Evolutionary conservation across 2,888 invertebrate species (phyloP).

Genomic region (Athripsodes cinereus): DNA sequence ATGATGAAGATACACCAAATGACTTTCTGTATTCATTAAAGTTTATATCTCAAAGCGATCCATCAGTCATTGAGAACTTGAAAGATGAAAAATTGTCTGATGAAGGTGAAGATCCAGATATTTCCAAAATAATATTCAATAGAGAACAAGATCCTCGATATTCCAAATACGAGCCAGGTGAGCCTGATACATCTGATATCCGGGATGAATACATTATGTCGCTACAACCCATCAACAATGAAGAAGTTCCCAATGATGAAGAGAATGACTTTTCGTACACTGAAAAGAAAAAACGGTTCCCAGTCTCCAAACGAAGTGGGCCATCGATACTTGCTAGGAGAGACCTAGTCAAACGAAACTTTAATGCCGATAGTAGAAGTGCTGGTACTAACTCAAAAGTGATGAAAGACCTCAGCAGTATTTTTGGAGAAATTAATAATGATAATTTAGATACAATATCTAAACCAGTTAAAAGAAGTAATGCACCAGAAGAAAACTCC

Average conservation of each 20-base stretch:
- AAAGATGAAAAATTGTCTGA: slow-evolving; percentile 24
- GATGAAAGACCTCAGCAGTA: slow-evolving; percentile 60
- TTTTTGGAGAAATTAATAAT: slow-evolving; percentile 51
- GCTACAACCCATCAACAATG: slow-evolving; percentile 47
- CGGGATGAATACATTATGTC: slow-evolving; percentile 33
- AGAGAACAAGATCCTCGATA: slow-evolving; percentile 17
- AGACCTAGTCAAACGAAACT: slow-evolving; percentile 31
- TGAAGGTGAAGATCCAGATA: slow-evolving; percentile 25
- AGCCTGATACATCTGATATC: slow-evolving; percentile 13
- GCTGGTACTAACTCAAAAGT: slow-evolving; percentile 64
- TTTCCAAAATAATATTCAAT: slow-evolving; percentile 21
- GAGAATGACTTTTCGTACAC: slow-evolving; percentile 41
- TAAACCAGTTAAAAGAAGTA: slow-evolving; percentile 51
- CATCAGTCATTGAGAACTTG: slow-evolving; percentile 23
- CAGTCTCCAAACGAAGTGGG: slow-evolving; percentile 61
- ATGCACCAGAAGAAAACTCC: slow-evolving; percentile 33
- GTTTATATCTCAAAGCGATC: slow-evolving; percentile 24
- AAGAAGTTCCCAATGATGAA: slow-evolving; percentile 29
- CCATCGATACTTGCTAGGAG: slow-evolving; percentile 10
- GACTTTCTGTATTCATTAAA: slow-evolving; percentile 26
- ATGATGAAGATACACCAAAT: slow-evolving; percentile 20
- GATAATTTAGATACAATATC: slow-evolving; percentile 38
- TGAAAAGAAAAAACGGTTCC: slow-evolving; percentile 53
- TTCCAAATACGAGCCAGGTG: slow-evolving; percentile 12
- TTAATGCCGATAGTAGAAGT: slow-evolving; percentile 32